A percentile compares a stretch with the other conserved stretches of the same genome.
phyloP scores from a whole-genome alignment of 2,888 invertebrate species.

The Stenolophus ochropezus region DNA sequence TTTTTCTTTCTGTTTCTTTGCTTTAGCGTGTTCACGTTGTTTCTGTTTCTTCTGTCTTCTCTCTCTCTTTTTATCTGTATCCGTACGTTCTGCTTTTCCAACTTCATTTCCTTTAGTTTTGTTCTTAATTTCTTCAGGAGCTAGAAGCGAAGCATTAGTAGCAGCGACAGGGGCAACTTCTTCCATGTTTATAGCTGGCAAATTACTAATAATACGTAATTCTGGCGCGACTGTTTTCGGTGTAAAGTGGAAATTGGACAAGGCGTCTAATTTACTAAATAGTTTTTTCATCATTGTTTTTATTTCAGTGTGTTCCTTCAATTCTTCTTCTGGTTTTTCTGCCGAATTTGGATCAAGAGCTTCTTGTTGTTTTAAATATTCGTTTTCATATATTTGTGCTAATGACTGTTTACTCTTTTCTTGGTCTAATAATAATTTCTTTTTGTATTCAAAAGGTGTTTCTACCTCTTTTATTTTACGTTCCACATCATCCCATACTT shows the following conservation, averaged over 20 bases:
- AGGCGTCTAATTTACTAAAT: constrained; percentile 91
- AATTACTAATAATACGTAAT: constrained; percentile 91
- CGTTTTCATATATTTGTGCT: constrained; percentile 95
- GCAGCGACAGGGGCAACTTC: constrained; percentile 95
- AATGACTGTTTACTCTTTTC: constrained; percentile 96
- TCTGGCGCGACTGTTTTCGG: constrained; percentile 91
- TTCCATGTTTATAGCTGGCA: constrained; percentile 94
- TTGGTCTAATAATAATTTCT: constrained; percentile 90
- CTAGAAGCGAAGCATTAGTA: constrained; percentile 88
- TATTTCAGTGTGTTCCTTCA: constrained; percentile 87
- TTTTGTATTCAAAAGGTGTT: constrained; percentile 89
- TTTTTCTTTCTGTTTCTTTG: constrained; percentile 74
- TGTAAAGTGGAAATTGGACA: constrained; percentile 95
- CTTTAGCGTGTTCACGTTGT: constrained; percentile 77
- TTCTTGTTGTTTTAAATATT: constrained; percentile 83
- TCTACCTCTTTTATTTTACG: constrained; percentile 90
- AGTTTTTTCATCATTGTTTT: constrained; percentile 83
- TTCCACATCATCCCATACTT: constrained; percentile 95
- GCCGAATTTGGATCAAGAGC: constrained; percentile 75
- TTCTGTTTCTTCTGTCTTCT: constrained; percentile 89
- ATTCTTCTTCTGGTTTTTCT: constrained; percentile 79
- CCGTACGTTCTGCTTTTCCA: constrained; percentile 84
- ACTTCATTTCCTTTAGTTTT: constrained; percentile 76
- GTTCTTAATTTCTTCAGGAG: constrained; percentile 92
- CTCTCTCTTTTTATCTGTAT: constrained; percentile 92